phyloP scores from a whole-genome alignment of 92 coral and sea anemone species.

The Diadumene lineata region DNA sequence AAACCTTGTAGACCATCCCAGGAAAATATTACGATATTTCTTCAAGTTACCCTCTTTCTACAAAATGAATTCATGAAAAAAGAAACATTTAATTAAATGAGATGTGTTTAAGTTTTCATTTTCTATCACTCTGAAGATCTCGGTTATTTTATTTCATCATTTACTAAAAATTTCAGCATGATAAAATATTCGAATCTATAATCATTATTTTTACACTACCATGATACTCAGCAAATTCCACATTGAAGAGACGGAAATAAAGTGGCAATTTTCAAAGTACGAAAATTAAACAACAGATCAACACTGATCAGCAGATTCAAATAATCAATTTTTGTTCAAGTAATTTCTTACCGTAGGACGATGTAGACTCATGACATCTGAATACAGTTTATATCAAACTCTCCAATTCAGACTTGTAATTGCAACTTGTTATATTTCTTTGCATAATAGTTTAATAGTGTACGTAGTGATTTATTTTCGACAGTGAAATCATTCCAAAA shows the following conservation, averaged over 20 bases:
- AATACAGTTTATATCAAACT: background rate
- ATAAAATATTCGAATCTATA: too few species aligned
- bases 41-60: slow-evolving; percentile 91
- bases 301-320: background rate
- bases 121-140: too few species aligned
- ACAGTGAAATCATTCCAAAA: background rate
- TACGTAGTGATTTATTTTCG: background rate
- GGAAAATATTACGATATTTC: slow-evolving; percentile 79
- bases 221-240: too few species aligned
- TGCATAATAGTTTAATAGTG: background rate
- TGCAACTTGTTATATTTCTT: background rate
- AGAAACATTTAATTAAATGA: too few species aligned
- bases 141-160: too few species aligned
- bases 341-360: background rate
- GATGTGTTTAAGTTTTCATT: too few species aligned
- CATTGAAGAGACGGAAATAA: too few species aligned
- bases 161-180: too few species aligned
- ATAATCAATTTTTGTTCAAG: background rate
- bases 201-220: too few species aligned
- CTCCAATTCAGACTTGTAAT: background rate
- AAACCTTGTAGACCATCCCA: slow-evolving; percentile 87
- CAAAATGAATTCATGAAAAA: slow-evolving; percentile 11
- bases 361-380: slow-evolving; percentile 2
- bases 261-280: too few species aligned
- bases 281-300: background rate